Evolutionary conservation across 2,888 invertebrate species (phyloP).

Genomic region (Caenorhabditis sp.): DNA sequence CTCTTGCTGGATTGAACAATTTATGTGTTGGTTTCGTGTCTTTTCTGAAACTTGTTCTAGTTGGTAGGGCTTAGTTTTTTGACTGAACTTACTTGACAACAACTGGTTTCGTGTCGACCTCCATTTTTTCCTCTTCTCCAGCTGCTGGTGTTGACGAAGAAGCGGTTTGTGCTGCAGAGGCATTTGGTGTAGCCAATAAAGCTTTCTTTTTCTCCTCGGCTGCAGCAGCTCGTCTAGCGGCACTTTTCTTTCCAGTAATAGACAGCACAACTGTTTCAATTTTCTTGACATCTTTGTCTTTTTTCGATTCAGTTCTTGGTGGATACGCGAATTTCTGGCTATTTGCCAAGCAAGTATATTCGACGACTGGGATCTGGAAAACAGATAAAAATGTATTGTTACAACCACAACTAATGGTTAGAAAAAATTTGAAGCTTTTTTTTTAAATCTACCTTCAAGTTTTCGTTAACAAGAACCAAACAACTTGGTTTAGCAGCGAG

Average conservation of each 20-base stretch:
- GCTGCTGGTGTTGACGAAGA: background rate
- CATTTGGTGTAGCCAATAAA: conserved; percentile 6
- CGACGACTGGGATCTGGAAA: conserved; percentile 17
- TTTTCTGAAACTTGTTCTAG: conserved; percentile 7
- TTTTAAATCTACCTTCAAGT: conserved; percentile 24
- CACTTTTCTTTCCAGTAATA: conserved; percentile 37
- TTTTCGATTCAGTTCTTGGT: conserved; percentile 31
- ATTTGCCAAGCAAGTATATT: conserved; percentile 16
- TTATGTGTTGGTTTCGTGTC: conserved; percentile 14
- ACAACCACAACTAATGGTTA: background rate
- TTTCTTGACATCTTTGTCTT: conserved; percentile 38
- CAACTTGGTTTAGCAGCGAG: conserved; percentile 36
- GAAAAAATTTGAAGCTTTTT: background rate
- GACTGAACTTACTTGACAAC: background rate
- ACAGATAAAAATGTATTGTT: background rate
- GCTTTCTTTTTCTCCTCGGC: conserved; percentile 21
- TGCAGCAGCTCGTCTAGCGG: conserved; percentile 10
- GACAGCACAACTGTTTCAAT: conserved; percentile 38
- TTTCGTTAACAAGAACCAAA: conserved; percentile 26
- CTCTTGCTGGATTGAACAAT: conserved; percentile 29
- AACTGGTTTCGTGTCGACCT: conserved; percentile 12
- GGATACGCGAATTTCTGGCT: conserved; percentile 28
- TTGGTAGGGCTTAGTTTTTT: too few relatives aligned
- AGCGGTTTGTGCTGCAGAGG: conserved; percentile 1
- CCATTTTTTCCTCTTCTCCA: conserved; percentile 14